Evolutionary conservation across 1,140 invertebrate species (phyloP).

Genomic region (Rhizoglyphus robini): DNA sequence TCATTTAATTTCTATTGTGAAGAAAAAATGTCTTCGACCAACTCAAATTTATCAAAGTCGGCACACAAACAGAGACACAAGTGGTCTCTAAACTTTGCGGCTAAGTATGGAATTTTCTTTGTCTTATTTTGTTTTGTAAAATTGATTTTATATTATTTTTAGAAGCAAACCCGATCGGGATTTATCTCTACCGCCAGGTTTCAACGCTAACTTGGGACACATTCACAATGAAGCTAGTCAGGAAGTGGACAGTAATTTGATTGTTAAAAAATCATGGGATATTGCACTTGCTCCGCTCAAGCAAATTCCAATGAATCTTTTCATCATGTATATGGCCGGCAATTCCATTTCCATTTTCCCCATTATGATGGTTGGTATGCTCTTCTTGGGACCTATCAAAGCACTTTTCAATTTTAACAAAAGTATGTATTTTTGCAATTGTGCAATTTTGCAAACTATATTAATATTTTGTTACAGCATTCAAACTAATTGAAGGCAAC

Average conservation of each 20-base stretch:
- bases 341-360: conserved; percentile 98
- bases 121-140: neutral
- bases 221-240: conserved; percentile 57
- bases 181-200: conserved; percentile 65
- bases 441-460: neutral
- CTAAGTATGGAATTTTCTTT: conserved; percentile 24
- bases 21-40: too few relatives aligned
- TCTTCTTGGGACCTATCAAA: conserved; percentile 87
- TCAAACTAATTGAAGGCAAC: conserved; percentile 89
- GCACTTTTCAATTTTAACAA: conserved; percentile 76
- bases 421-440: conserved; percentile 39
- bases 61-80: too few relatives aligned
- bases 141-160: neutral
- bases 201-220: conserved; percentile 52
- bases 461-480: conserved; percentile 33
- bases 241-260: conserved; percentile 60
- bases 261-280: conserved; percentile 95
- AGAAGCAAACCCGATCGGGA: conserved; percentile 30
- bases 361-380: conserved; percentile 99
- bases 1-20: too few relatives aligned
- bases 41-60: too few relatives aligned
- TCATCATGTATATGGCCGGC: conserved; percentile 99
- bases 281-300: conserved; percentile 85
- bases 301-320: conserved; percentile 91
- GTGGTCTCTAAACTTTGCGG: conserved; percentile 29